A percentile compares a stretch with the other conserved stretches of the same genome.
Evolutionary conservation across 2,888 invertebrate species (phyloP).

Genomic region (Ferrisia virgata): DNA sequence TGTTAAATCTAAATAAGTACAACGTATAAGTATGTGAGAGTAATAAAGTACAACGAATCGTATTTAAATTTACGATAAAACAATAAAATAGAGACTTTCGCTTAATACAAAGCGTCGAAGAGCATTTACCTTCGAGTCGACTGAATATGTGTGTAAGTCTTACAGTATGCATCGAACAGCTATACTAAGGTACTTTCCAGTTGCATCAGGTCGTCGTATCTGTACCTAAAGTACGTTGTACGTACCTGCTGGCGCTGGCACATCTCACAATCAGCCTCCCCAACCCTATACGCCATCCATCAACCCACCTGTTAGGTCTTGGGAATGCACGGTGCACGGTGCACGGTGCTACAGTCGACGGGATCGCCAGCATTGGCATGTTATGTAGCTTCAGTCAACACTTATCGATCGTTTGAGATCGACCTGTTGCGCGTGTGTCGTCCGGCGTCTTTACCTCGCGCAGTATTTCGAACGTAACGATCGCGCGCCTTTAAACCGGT

Average conservation of each 20-base stretch:
- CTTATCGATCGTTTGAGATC: constrained; percentile 29
- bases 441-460: neutral
- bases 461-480: neutral
- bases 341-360: neutral
- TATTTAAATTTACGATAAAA: too few relatives aligned
- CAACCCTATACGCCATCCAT: too few relatives aligned
- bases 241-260: neutral
- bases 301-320: neutral
- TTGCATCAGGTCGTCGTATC: neutral
- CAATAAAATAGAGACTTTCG: too few relatives aligned
- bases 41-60: too few relatives aligned
- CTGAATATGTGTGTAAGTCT: too few relatives aligned
- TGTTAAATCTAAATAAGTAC: too few relatives aligned
- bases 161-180: too few relatives aligned
- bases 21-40: too few relatives aligned
- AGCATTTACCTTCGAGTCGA: too few relatives aligned
- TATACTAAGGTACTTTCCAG: neutral
- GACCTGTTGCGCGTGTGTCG: neutral
- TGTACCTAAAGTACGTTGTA: too few relatives aligned
- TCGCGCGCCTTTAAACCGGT: neutral
- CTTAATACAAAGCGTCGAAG: too few relatives aligned
- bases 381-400: neutral
- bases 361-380: neutral
- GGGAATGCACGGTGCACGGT: neutral
- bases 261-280: neutral